Base-by-base conservation (phyloP, 2,888 invertebrate species). In the Melieria picta region DNA sequence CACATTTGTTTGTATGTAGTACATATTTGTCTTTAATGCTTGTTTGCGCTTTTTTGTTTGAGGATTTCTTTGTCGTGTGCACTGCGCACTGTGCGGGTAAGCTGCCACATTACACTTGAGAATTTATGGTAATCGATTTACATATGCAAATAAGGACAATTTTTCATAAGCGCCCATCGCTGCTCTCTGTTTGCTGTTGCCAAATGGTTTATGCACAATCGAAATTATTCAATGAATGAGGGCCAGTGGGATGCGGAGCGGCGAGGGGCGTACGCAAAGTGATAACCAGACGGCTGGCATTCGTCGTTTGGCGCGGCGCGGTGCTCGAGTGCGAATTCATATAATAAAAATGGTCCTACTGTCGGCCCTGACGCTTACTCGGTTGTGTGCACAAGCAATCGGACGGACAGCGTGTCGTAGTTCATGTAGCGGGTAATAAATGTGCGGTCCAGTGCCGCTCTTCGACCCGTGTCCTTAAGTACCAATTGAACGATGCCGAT, bases 61-160 rank as follows among this genome's bases (percentile, higher is more conserved):
- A 16, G n/a, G 11, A n/a, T 11, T 48, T 57, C 52, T 46, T 4
- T 62, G 4, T 47, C 46, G 52, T 42, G 43, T 50, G 5, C 46
- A 16, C 45, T 65, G 30, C 45, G 43, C 56, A 43, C 45, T 42
- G 58, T 42, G 57, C 57, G 48, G 42, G 56, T 67, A 67, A 67
- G 63, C 52, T 70, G 66, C 13, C 56, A 43, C 63, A 68, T 56
- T 65, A 73, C 56, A 60, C 66, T 52, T n/a, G 80, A 76, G 80
- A 83, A 84, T 85, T 84, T 84, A 83, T 85, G 80, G 80, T 81
- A 82, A 82, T 81, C 81, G 83, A 84, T 85, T 85, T 85, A 82
- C 84, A 83, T 85, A 84, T 84, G 84, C 85, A 85, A 85, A 84
- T 84, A 83, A 79, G 79, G 81, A 80, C 80, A 83, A 85, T 84